Evolutionary conservation across 2,888 invertebrate species (phyloP), one percentile per base, ranked within the genome.

Genomic region (Lasioglossum marginatum): DNA sequence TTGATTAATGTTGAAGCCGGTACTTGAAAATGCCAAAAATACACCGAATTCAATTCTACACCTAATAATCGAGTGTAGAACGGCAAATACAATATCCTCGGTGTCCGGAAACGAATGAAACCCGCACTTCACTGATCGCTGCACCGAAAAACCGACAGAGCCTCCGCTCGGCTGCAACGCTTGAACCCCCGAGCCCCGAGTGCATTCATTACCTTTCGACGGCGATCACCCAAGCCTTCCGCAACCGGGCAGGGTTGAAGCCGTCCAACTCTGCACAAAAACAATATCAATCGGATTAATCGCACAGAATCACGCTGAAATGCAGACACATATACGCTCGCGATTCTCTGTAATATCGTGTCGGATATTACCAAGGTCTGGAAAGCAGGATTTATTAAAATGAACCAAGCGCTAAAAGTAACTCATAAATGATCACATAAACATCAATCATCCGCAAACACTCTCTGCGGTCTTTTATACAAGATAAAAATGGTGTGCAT

Each of bases 191-290:
- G 31, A 66, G 5, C 14, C 27, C 19, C 19, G 68, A 23, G 34
- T 37, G 12, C 23, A 34, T 37, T 73, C 74, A 77, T 96, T 98
- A 98, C 96, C 99, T 98, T 96, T 99, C 99, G 95, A 99, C 98
- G 91, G 99, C 99, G 96, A 99, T 99, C 96, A 99, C 98, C 96
- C 99, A 99, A 91, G 99, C 99, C 98, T 99, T 98, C 96, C 98
- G 98, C 94, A 99, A 93, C 87, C 93, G 93, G 87, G 93, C 95
- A 83, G 93, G 93, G 92, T 93, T 93, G 85, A 93, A 93, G 73
- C 94, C 94, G 89, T 95, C 94, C 93, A 95, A 93, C 91, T 94
- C 94, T 94, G 93, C 94, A 91, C 83, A 82, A 34, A 37, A 79
- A 86, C 70, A 88, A 90, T 89, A 86, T 84, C 75, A 40, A 84